Conservation (phyloP, 2,797 vertebrate species). For the Myripristis murdjan region DNA sequence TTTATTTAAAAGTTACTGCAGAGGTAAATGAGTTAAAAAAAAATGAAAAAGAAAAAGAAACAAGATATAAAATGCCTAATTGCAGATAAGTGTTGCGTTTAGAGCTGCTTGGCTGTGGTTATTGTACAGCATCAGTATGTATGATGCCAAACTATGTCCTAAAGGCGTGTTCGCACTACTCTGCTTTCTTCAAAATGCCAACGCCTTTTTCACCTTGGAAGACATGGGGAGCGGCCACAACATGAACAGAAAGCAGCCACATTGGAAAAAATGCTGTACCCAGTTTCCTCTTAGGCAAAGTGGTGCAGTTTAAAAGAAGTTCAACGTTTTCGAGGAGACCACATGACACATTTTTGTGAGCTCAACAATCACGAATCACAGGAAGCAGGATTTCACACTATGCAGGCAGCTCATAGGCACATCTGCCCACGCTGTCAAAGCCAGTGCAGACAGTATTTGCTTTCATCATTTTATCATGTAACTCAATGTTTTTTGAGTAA, state of each 20-base stretch:
- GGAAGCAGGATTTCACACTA: background rate
- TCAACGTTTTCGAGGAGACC: background rate
- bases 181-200: background rate
- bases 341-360: background rate
- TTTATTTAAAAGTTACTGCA: slow-evolving; percentile 48
- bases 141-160: slow-evolving; percentile 1
- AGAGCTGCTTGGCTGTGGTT: slow-evolving; percentile 28
- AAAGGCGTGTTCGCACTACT: background rate
- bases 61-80: slow-evolving; percentile 49
- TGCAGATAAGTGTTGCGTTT: slow-evolving; percentile 38
- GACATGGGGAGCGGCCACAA: background rate
- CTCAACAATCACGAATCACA: background rate
- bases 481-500: too few relatives aligned
- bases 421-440: background rate
- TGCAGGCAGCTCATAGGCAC: too few relatives aligned
- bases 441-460: background rate
- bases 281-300: background rate
- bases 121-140: slow-evolving; percentile 9
- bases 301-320: background rate
- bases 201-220: background rate
- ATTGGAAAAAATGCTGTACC: background rate
- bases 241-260: too few relatives aligned
- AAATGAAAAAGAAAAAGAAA: too few relatives aligned
- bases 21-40: slow-evolving; percentile 49
- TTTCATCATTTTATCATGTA: too few relatives aligned